Evolutionary conservation across 2,888 invertebrate genomes (phyloP), one percentile per base, ranked within the genome.

Genomic region (Tetrapedia diversipes): DNA sequence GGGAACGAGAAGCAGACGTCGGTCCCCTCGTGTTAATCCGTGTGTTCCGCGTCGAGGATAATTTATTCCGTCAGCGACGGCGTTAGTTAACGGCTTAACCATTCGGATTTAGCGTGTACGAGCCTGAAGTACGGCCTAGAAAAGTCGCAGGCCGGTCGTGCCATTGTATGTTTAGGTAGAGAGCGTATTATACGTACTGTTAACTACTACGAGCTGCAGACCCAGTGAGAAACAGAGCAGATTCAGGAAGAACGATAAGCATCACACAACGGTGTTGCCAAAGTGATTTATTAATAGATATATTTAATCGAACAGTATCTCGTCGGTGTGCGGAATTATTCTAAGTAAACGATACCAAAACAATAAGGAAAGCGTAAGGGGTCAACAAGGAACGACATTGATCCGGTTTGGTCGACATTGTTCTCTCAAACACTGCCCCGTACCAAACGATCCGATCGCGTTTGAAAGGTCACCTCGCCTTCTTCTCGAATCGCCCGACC

Each of bases 101-200:
- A 56, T 54, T 72, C 64, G 60, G 67, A 70, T 67, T n/a, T 67
- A 67, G 66, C 57, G 34, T 66, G 59, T 68, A 70, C 67, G 59
- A 71, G 22, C 59, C 53, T 32, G 51, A 80, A 69, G 43, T 72
- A 66, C 65, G 77, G 80, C 80, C 80, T 77, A 66, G 39, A n/a
- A n/a, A n/a, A 34, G 7, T 37, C 61, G 34, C n/a, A 45, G 76
- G 69, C 63, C 69, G 43, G 73, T 68, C 72, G 80, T 80, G 80
- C 80, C 80, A 80, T 78, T 70, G 57, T 80, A 69, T 51, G 70
- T 80, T 80, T 80, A 80, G 72, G 61, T 80, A 80, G 65, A 66
- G 49, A 66, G 77, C 65, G 41, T 75, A n/a, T n/a, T n/a, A n/a
- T n/a, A n/a, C 67, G 59, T 64, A 64, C 47, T 27, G 67, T 78